phyloP scores from a whole-genome alignment of 2,888 invertebrate genomes.

The Nomada fucata region DNA sequence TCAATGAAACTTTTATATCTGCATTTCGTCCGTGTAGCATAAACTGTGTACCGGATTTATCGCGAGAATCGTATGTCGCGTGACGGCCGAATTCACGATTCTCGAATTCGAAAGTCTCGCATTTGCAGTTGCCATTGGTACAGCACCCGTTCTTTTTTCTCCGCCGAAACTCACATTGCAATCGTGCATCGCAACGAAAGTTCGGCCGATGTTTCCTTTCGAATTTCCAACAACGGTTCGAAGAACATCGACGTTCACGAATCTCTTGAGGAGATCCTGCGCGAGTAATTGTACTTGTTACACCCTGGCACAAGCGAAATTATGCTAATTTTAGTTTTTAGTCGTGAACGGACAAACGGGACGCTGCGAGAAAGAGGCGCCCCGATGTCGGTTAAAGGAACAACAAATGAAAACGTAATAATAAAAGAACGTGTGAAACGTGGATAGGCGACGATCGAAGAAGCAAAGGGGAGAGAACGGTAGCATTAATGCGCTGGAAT shows the following conservation, averaged over 20 bases:
- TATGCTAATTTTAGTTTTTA: constrained; percentile 65
- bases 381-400: neutral
- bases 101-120: no score
- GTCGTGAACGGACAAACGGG: constrained; percentile 20
- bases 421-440: constrained; percentile 10
- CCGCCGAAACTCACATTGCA: constrained; percentile 1
- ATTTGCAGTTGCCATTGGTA: no score
- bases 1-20: neutral
- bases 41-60: constrained; percentile 8
- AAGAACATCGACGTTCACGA: constrained; percentile 25
- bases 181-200: neutral
- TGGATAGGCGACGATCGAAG: constrained; percentile 42
- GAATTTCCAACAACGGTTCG: neutral
- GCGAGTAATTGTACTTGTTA: constrained; percentile 35
- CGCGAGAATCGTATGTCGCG: neutral
- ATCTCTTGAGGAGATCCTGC: constrained; percentile 15
- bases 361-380: constrained; percentile 8
- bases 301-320: constrained; percentile 57
- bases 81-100: neutral
- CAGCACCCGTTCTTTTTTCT: neutral
- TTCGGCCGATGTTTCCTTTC: neutral
- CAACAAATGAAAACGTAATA: neutral
- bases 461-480: constrained; percentile 5
- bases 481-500: neutral
- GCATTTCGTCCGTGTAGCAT: constrained; percentile 1